Evolutionary conservation across 2,888 invertebrate species (phyloP).

Genomic region (Atrina japonica): DNA sequence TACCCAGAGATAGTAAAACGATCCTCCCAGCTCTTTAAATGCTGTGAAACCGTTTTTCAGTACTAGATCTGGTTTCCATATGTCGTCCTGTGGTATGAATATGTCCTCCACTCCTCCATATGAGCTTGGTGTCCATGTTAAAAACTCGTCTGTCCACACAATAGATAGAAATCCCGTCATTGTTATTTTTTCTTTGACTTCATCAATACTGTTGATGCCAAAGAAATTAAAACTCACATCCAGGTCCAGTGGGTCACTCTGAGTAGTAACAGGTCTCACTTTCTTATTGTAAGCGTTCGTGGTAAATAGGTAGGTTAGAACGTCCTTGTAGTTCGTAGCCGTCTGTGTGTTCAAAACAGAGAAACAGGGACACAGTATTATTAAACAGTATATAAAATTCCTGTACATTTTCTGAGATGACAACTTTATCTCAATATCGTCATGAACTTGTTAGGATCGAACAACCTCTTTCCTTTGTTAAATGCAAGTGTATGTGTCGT

Average conservation of each 20-base stretch:
- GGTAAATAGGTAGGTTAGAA: too few species aligned
- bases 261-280: slow-evolving; percentile 32
- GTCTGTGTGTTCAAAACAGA: too few species aligned
- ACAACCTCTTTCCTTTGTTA: too few species aligned
- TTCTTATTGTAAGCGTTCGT: slow-evolving; percentile 43
- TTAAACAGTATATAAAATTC: too few species aligned
- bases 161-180: slow-evolving; percentile 30
- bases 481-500: too few species aligned
- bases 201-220: slow-evolving; percentile 44
- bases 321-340: too few species aligned
- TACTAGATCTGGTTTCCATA: slow-evolving; percentile 61
- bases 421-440: too few species aligned
- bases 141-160: slow-evolving; percentile 36
- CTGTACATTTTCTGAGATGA: too few species aligned
- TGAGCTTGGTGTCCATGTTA: slow-evolving; percentile 31
- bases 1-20: slow-evolving; percentile 42
- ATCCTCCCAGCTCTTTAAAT: slow-evolving; percentile 50
- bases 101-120: slow-evolving; percentile 22
- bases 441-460: too few species aligned
- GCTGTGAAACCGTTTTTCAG: slow-evolving; percentile 52
- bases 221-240: slow-evolving; percentile 26
- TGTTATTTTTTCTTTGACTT: slow-evolving; percentile 41
- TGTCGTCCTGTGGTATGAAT: slow-evolving; percentile 20
- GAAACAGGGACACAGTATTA: too few species aligned
- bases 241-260: slow-evolving; percentile 20